Conservation (phyloP, 2,888 invertebrate genomes). For the Callimorpha dominula region DNA sequence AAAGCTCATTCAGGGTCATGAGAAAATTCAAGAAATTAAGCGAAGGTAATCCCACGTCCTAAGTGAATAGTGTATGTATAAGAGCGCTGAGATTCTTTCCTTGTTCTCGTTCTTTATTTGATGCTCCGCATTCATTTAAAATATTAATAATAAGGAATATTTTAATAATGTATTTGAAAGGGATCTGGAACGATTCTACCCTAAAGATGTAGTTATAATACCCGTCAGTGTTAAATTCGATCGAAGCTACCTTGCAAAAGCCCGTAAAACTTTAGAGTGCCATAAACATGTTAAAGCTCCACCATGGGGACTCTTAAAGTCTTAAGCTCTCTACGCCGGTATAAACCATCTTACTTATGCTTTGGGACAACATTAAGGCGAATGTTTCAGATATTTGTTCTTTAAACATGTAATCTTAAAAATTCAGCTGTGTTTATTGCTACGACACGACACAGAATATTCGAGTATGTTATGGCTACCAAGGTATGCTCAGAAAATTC, state of each 20-base stretch:
- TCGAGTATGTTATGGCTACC: constrained; percentile 9
- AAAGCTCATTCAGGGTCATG: constrained; percentile 12
- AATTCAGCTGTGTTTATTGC: constrained; percentile 23
- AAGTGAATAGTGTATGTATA: background rate
- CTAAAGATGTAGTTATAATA: constrained; percentile 15
- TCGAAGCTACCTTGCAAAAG: constrained; percentile 11
- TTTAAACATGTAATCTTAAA: constrained; percentile 30
- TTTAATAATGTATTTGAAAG: constrained; percentile 11
- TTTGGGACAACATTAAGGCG: constrained; percentile 27
- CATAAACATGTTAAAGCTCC: constrained; percentile 59
- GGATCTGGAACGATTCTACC: background rate
- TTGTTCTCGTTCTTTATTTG: background rate
- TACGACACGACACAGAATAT: constrained; percentile 15
- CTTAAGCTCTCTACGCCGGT: constrained; percentile 41
- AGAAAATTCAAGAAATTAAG: constrained; percentile 22
- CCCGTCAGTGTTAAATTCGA: constrained; percentile 9
- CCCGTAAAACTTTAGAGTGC: constrained; percentile 41
- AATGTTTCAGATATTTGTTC: constrained; percentile 38
- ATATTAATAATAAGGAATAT: background rate
- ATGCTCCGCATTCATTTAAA: background rate
- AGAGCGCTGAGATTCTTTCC: background rate
- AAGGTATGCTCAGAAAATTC: background rate
- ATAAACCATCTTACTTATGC: constrained; percentile 44
- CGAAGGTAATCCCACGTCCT: background rate
- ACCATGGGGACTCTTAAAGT: constrained; percentile 41